phyloP scores from a whole-genome alignment of 2,888 invertebrate species.

The Rosalia funebris region DNA sequence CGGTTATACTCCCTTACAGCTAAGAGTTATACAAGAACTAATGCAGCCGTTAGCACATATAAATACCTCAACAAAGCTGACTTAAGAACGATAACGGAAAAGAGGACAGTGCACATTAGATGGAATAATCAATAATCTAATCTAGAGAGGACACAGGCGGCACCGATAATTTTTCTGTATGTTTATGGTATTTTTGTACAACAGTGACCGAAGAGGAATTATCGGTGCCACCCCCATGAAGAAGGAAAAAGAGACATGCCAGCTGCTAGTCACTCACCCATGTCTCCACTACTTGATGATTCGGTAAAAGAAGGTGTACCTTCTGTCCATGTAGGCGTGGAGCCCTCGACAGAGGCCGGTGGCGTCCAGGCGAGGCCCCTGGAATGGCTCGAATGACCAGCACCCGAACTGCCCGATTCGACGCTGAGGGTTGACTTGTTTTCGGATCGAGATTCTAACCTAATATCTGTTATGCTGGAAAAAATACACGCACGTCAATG shows the following conservation, averaged over 20 bases:
- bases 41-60: slow-evolving; percentile 15
- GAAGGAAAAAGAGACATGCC: slow-evolving; percentile 23
- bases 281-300: slow-evolving; percentile 92
- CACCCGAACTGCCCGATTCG: slow-evolving; percentile 68
- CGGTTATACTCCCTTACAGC: not conserved
- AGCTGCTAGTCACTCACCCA: slow-evolving; percentile 70
- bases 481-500: slow-evolving; percentile 18
- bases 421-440: slow-evolving; percentile 72
- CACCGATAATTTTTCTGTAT: slow-evolving; percentile 4
- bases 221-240: slow-evolving; percentile 5
- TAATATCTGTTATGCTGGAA: slow-evolving; percentile 76
- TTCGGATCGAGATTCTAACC: slow-evolving; percentile 72
- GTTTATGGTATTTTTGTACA: not conserved
- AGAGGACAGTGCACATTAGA: slow-evolving; percentile 43
- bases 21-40: slow-evolving; percentile 5
- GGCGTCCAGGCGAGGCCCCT: slow-evolving; percentile 81
- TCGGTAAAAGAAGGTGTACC: slow-evolving; percentile 98
- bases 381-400: slow-evolving; percentile 65
- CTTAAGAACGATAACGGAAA: slow-evolving; percentile 35
- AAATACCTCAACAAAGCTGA: slow-evolving; percentile 47
- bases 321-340: slow-evolving; percentile 98
- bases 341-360: slow-evolving; percentile 86
- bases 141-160: slow-evolving; percentile 42
- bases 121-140: slow-evolving; percentile 58
- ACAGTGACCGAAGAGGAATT: not conserved